phyloP scores from a whole-genome alignment of 2,113 vertebrate genomes.

The Paramormyrops kingsleyae region DNA sequence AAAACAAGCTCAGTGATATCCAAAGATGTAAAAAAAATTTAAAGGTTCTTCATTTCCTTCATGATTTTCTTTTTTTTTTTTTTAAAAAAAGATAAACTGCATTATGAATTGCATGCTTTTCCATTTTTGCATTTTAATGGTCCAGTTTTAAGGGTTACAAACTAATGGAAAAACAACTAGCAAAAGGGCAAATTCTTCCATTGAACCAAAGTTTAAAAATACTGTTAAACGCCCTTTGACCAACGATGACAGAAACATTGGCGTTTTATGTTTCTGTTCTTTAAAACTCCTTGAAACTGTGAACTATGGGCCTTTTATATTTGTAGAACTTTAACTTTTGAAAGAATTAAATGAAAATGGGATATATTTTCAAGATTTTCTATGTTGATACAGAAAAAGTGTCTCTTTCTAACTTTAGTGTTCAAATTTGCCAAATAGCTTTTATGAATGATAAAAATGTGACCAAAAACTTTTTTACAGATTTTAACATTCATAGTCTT shows the following conservation, averaged over 20 bases:
- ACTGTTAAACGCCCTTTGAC: constrained; percentile 22
- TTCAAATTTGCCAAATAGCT: constrained; percentile 55
- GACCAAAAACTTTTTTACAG: constrained; percentile 51
- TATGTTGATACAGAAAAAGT: constrained; percentile 46
- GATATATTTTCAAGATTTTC: constrained; percentile 60
- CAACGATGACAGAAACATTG: constrained; percentile 17
- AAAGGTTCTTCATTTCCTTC: constrained; percentile 46
- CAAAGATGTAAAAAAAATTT: constrained; percentile 60
- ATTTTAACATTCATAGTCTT: constrained; percentile 51
- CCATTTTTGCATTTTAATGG: constrained; percentile 28
- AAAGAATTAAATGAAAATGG: constrained; percentile 56
- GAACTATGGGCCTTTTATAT: constrained; percentile 34
- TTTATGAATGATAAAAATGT: constrained; percentile 40
- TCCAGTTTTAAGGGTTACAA: constrained; percentile 41
- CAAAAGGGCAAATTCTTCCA: constrained; percentile 47
- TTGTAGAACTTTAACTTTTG: constrained; percentile 37
- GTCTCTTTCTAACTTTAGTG: constrained; percentile 42
- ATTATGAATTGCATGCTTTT: constrained; percentile 21
- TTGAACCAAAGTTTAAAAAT: constrained; percentile 45
- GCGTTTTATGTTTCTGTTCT: constrained; percentile 29
- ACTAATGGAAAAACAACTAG: constrained; percentile 11
- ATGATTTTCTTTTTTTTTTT: constrained; percentile 9
- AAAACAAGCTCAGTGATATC: constrained; percentile 58
- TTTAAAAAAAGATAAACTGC: constrained; percentile 19
- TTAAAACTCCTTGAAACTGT: constrained; percentile 28